Conservation (phyloP, 2,888 invertebrate genomes). For the Habrosyne pyritoides region DNA sequence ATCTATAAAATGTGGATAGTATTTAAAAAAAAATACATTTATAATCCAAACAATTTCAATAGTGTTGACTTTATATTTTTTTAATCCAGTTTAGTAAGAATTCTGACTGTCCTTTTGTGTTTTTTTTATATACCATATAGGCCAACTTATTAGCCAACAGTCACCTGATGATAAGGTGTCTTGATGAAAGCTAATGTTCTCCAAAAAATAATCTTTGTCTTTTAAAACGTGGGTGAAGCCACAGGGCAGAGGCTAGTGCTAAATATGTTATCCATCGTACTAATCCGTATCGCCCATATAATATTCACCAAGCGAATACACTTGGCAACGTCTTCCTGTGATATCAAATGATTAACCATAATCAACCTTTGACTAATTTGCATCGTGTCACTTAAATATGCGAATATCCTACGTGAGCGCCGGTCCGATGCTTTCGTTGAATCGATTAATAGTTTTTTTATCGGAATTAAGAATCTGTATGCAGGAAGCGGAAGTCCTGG, state of each 20-base stretch:
- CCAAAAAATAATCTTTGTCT: too few relatives aligned
- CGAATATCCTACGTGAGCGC: constrained; percentile 27
- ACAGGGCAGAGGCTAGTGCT: too few relatives aligned
- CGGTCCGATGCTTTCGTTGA: constrained; percentile 11
- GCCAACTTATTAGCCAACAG: too few relatives aligned
- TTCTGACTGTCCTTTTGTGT: too few relatives aligned
- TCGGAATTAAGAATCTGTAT: not conserved
- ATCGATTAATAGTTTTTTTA: constrained; percentile 19
- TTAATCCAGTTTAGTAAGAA: too few relatives aligned
- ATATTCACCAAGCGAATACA: constrained; percentile 16
- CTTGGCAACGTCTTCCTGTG: constrained; percentile 37
- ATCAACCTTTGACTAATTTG: constrained; percentile 34
- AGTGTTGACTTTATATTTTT: too few relatives aligned
- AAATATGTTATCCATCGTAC: not conserved
- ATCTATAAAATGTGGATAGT: not conserved
- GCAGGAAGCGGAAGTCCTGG: not conserved
- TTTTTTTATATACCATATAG: too few relatives aligned
- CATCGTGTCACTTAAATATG: constrained; percentile 37
- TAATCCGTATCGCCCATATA: constrained; percentile 10
- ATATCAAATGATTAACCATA: constrained; percentile 42
- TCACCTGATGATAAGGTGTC: too few relatives aligned
- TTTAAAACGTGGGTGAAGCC: too few relatives aligned
- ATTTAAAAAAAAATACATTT: too few relatives aligned
- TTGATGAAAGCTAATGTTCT: too few relatives aligned
- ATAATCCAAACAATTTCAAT: too few relatives aligned